Evolutionary conservation across 2,113 vertebrate species (phyloP).

Genomic region (Tyto alba): DNA sequence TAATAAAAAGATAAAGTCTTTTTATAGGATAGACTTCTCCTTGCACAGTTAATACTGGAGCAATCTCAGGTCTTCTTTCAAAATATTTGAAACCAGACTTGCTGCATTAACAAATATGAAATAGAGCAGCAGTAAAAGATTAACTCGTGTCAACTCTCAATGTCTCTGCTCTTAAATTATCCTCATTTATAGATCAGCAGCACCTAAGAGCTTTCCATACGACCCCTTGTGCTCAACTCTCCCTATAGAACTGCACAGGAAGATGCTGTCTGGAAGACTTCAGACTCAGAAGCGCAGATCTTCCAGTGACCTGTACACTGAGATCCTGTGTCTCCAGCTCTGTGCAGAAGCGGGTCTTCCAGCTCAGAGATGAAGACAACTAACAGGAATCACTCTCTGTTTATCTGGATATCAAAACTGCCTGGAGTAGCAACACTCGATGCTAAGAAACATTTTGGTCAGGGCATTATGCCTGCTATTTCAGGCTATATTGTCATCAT

Average conservation of each 20-base stretch:
- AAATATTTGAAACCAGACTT: neutral
- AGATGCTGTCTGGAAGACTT: neutral
- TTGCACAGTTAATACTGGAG: neutral
- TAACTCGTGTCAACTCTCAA: neutral
- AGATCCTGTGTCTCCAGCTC: neutral
- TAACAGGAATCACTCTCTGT: neutral
- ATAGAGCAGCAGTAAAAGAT: neutral
- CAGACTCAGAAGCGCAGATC: neutral
- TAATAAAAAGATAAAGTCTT: conserved; percentile 52
- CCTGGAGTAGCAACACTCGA: fast-evolving
- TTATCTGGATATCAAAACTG: neutral
- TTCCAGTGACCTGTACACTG: neutral
- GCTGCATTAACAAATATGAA: neutral
- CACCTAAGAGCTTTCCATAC: neutral
- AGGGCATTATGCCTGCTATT: fast-evolving
- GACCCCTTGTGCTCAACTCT: neutral
- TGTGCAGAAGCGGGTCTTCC: neutral
- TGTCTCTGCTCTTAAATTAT: neutral
- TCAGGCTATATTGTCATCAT: neutral
- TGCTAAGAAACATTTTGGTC: neutral
- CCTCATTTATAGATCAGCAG: neutral
- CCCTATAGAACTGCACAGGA: neutral
- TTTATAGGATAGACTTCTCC: conserved; percentile 37
- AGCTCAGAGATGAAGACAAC: neutral
- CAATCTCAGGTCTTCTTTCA: conserved; percentile 21